These are phyloP conservation scores for Zaprionus gabonicus DNA, from an alignment of 1,140 invertebrate species.

Conservation along the genomic window DNA sequence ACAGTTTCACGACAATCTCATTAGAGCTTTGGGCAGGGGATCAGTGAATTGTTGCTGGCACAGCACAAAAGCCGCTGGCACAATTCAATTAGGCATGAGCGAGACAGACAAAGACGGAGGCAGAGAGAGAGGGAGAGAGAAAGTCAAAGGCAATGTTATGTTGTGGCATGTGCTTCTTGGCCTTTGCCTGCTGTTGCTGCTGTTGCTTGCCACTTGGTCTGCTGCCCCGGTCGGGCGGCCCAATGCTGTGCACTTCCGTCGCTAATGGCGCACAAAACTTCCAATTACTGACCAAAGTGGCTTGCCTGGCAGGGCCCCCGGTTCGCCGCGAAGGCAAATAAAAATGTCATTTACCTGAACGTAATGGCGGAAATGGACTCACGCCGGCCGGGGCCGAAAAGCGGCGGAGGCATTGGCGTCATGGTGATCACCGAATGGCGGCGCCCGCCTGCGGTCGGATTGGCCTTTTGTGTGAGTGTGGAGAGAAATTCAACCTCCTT, in stretches of 20 bases:
- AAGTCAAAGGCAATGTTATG: neutral
- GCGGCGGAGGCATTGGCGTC: conserved; percentile 89
- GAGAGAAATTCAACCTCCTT: conserved; percentile 92
- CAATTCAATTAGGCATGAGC: conserved; percentile 67
- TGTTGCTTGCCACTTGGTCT: neutral
- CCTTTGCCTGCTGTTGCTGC: conserved; percentile 3
- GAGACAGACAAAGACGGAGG: neutral
- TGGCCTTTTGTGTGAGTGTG: conserved; percentile 82
- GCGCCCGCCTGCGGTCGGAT: conserved; percentile 88
- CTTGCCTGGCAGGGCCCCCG: neutral
- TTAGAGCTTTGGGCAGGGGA: conserved; percentile 29
- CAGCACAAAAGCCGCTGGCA: conserved; percentile 62
- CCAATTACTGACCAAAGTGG: conserved; percentile 49
- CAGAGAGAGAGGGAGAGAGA: neutral
- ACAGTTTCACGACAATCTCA: conserved; percentile 8
- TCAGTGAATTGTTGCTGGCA: conserved; percentile 60
- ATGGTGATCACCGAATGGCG: conserved; percentile 94
- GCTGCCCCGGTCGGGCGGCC: neutral
- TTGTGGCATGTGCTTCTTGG: neutral
- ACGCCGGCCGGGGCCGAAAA: conserved; percentile 91
- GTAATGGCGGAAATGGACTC: conserved; percentile 91
- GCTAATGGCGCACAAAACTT: conserved; percentile 57
- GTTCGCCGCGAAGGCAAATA: conserved; percentile 7
- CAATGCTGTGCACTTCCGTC: conserved; percentile 27
- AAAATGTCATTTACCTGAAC: conserved; percentile 67